A percentile compares a stretch with the other conserved stretches of the same genome.
Conservation (phyloP, 2,888 invertebrate genomes). For the Scaptomyza reducta region DNA sequence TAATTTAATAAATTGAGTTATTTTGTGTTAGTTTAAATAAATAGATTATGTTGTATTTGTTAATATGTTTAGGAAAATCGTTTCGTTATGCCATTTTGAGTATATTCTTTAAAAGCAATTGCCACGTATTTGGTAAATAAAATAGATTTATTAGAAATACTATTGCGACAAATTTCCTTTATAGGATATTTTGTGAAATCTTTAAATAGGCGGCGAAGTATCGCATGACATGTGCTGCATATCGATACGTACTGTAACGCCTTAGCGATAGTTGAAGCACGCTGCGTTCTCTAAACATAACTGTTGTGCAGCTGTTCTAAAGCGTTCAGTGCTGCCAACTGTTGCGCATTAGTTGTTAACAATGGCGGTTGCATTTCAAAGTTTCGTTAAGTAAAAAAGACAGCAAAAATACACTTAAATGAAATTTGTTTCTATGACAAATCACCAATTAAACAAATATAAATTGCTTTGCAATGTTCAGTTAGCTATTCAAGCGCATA, state of each 20-base stretch:
- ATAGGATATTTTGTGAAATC: neutral
- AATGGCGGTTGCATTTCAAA: slow-evolving; percentile 5
- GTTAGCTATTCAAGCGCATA: neutral
- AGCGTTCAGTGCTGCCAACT: slow-evolving; percentile 19
- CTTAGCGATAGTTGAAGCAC: neutral
- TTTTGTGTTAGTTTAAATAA: neutral
- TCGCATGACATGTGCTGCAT: neutral
- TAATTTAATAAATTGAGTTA: neutral
- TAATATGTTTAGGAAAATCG: no score
- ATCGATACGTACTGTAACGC: neutral
- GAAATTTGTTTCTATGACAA: neutral
- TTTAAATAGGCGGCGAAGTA: neutral
- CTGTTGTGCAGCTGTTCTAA: slow-evolving; percentile 6
- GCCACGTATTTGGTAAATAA: no score
- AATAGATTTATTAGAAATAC: no score
- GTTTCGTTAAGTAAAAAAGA: neutral
- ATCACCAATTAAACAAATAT: no score
- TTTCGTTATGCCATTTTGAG: no score
- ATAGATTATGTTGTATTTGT: no score
- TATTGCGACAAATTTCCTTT: neutral
- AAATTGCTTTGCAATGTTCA: neutral
- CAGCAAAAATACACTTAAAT: neutral
- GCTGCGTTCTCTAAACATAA: slow-evolving; percentile 4
- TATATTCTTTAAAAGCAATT: no score
- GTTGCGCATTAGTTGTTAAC: neutral